Conservation (phyloP, 1,140 invertebrate genomes). For the Chymomyza costata region DNA sequence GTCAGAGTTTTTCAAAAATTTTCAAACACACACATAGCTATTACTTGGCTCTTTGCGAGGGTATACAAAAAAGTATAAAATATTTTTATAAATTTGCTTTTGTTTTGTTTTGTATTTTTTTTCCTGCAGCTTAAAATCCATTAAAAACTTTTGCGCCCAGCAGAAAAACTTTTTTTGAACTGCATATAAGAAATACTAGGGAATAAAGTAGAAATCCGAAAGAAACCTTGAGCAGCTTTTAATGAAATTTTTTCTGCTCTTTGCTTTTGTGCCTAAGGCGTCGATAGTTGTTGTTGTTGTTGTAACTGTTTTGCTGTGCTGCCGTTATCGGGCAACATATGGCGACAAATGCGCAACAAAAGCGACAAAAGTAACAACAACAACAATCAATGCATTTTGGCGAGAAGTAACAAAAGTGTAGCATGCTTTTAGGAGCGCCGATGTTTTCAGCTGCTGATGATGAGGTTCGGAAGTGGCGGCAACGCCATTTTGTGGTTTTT, state of each 20-base stretch:
- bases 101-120: slow-evolving; percentile 17
- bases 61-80: no score
- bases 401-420: slow-evolving; percentile 15
- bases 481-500: slow-evolving; percentile 29
- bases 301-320: no score
- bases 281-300: slow-evolving; percentile 26
- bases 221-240: slow-evolving; percentile 60
- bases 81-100: no score
- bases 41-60: no score
- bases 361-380: slow-evolving; percentile 11
- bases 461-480: slow-evolving; percentile 14
- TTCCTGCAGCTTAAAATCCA: slow-evolving; percentile 39
- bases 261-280: slow-evolving; percentile 48
- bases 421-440: slow-evolving; percentile 19
- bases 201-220: no score
- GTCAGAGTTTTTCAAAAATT: no score
- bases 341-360: slow-evolving; percentile 20
- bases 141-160: slow-evolving; percentile 55
- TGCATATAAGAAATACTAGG: slow-evolving; percentile 29
- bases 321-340: slow-evolving; percentile 55
- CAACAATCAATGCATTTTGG: slow-evolving; percentile 28
- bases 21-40: no score
- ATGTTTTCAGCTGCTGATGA: slow-evolving; percentile 6
- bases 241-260: slow-evolving; percentile 45
- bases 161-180: slow-evolving; percentile 47